A percentile compares a stretch with the other conserved stretches of the same genome.
phyloP scores from a whole-genome alignment of 2,113 vertebrate genomes.

The Brachyhypopomus occidentalis region DNA sequence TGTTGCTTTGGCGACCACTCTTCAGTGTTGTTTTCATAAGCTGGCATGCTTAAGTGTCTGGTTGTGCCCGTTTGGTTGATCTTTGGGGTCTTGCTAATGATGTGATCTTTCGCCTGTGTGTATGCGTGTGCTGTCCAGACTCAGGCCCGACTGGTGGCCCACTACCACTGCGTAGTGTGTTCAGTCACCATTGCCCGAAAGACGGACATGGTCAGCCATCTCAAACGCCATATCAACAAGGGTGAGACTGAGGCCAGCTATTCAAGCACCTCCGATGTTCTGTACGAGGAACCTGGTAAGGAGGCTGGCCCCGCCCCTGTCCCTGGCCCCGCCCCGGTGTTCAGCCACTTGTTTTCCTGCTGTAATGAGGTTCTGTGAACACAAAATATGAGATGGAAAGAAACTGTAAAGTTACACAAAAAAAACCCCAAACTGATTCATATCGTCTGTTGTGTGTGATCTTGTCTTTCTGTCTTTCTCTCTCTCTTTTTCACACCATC shows the following conservation, averaged over 20 bases:
- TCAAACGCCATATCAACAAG: constrained; percentile 92
- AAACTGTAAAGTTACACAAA: too few relatives aligned
- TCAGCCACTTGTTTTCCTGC: too few relatives aligned
- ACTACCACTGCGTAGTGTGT: constrained; percentile 96
- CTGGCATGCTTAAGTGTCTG: too few relatives aligned
- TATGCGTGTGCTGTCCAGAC: constrained; percentile 71
- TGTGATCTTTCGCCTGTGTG: too few relatives aligned
- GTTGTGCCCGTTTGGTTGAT: too few relatives aligned
- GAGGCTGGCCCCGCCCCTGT: neutral
- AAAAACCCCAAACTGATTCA: neutral
- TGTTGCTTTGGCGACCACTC: too few relatives aligned
- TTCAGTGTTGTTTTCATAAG: too few relatives aligned
- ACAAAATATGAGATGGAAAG: neutral
- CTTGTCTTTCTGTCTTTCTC: neutral
- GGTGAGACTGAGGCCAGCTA: constrained; percentile 91
- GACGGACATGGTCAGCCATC: constrained; percentile 92
- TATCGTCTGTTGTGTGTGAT: neutral
- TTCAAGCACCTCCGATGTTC: constrained; percentile 67
- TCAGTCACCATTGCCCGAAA: constrained; percentile 89
- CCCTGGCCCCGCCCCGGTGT: too few relatives aligned
- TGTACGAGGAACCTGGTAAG: constrained; percentile 64
- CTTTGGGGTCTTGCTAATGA: too few relatives aligned
- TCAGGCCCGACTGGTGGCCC: constrained; percentile 80
- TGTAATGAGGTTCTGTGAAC: neutral
- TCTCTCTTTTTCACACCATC: neutral